phyloP scores from a whole-genome alignment of 1,140 invertebrate species.

The Limonius californicus region DNA sequence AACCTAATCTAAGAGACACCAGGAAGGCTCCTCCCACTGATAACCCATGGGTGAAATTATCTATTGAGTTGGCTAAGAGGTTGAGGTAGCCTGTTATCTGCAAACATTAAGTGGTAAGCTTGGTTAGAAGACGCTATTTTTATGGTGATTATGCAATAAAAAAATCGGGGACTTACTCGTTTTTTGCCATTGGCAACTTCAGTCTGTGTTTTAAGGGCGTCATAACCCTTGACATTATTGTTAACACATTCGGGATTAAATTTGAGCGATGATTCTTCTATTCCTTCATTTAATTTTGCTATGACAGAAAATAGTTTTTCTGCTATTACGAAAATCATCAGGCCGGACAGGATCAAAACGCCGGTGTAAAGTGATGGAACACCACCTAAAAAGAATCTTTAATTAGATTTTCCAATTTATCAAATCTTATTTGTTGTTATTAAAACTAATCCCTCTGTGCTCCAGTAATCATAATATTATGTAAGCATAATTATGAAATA shows the following conservation, averaged over 20 bases:
- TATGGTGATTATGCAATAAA: no score
- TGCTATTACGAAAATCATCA: constrained; percentile 88
- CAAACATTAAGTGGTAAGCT: no score
- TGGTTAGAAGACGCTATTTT: no score
- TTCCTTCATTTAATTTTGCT: constrained; percentile 32
- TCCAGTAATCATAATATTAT: no score
- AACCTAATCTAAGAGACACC: constrained; percentile 80
- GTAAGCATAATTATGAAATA: no score
- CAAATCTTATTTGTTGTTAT: background rate
- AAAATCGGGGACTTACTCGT: background rate
- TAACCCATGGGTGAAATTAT: constrained; percentile 96
- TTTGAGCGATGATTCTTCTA: constrained; percentile 2
- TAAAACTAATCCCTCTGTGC: background rate
- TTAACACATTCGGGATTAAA: constrained; percentile 23
- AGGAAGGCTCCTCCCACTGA: constrained; percentile 95
- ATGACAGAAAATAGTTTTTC: constrained; percentile 74
- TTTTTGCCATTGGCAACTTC: background rate
- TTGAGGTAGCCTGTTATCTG: constrained; percentile 91
- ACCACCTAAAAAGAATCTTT: constrained; percentile 41
- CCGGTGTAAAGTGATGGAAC: no score
- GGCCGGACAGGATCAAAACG: constrained; percentile 81
- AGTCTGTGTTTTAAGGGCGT: background rate
- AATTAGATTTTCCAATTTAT: no score
- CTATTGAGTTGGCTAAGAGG: constrained; percentile 90
- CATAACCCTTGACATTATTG: constrained; percentile 33